Evolutionary conservation across 2,888 invertebrate species (phyloP).

Genomic region (Polylopha cassiicola): DNA sequence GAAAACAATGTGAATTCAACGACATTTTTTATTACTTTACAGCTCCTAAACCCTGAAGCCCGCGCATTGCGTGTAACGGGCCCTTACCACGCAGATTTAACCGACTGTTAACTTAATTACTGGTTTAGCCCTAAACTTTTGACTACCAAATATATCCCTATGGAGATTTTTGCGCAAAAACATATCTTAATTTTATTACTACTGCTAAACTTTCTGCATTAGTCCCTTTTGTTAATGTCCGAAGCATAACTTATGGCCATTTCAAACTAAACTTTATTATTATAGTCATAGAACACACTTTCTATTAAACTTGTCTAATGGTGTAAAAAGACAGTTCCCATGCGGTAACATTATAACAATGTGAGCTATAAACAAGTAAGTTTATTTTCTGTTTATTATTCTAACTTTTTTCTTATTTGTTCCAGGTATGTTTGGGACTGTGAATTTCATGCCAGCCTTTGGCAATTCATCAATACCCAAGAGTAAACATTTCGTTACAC

Average conservation of each 20-base stretch:
- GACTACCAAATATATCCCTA: constrained; percentile 14
- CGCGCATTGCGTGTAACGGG: constrained; percentile 48
- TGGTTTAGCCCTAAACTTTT: constrained; percentile 26
- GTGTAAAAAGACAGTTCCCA: constrained; percentile 6
- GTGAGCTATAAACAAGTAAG: constrained; percentile 8
- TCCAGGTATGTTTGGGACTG: constrained; percentile 16
- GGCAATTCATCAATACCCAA: too few species aligned
- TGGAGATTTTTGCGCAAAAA: constrained; percentile 21
- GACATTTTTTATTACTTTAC: too few species aligned
- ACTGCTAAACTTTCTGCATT: constrained; percentile 17
- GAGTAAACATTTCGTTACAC: too few species aligned
- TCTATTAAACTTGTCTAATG: not conserved
- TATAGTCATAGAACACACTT: constrained; percentile 3
- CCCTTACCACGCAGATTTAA: constrained; percentile 56
- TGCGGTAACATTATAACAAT: constrained; percentile 14
- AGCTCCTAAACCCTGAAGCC: too few species aligned
- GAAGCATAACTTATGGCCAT: not conserved
- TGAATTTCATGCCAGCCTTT: too few species aligned
- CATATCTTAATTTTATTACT: constrained; percentile 18
- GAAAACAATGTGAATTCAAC: not conserved
- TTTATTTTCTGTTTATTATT: constrained; percentile 5
- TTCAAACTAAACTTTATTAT: constrained; percentile 2
- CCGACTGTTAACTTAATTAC: constrained; percentile 53
- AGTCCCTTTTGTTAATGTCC: constrained; percentile 10
- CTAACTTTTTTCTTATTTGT: constrained; percentile 16